These are phyloP conservation scores for Escarpia spicata DNA, from an alignment of 2,888 invertebrate genomes.

Conservation along the genomic window DNA sequence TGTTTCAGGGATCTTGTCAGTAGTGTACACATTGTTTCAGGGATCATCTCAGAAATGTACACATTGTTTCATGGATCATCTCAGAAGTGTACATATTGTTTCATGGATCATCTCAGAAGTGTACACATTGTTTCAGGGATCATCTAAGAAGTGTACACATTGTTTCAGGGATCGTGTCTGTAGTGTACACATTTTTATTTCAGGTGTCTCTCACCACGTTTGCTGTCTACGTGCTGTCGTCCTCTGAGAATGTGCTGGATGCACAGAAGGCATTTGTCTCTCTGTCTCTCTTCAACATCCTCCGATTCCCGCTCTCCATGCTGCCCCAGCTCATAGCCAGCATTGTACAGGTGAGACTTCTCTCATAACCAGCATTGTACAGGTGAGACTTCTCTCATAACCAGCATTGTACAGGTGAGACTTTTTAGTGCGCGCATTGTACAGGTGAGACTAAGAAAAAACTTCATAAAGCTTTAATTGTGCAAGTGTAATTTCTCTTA, in stretches of 20 bases:
- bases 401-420: not conserved
- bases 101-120: too few relatives aligned
- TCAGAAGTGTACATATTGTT: not conserved
- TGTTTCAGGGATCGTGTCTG: not conserved
- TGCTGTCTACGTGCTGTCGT: conserved; percentile 78
- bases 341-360: conserved; percentile 76
- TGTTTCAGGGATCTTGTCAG: not conserved
- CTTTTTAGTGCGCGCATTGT: too few relatives aligned
- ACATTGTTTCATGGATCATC: not conserved
- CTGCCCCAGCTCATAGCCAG: conserved; percentile 73
- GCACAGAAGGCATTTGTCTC: conserved; percentile 87
- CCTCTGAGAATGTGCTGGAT: conserved; percentile 75
- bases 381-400: not conserved
- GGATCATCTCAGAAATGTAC: not conserved
- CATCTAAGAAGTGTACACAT: not conserved
- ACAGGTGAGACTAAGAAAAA: too few relatives aligned
- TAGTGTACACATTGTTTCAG: not conserved
- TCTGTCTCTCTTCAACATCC: conserved; percentile 85
- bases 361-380: not conserved
- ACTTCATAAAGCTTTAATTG: too few relatives aligned
- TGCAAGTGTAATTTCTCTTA: too few relatives aligned
- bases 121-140: not conserved
- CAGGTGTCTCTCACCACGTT: conserved; percentile 84
- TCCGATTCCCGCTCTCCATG: conserved; percentile 85
- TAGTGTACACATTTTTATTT: not conserved